A percentile compares a stretch with the other conserved stretches of the same genome.
These are phyloP conservation scores for Atethmia centrago DNA, from an alignment of 2,888 invertebrate genomes.

Conservation along the genomic window DNA sequence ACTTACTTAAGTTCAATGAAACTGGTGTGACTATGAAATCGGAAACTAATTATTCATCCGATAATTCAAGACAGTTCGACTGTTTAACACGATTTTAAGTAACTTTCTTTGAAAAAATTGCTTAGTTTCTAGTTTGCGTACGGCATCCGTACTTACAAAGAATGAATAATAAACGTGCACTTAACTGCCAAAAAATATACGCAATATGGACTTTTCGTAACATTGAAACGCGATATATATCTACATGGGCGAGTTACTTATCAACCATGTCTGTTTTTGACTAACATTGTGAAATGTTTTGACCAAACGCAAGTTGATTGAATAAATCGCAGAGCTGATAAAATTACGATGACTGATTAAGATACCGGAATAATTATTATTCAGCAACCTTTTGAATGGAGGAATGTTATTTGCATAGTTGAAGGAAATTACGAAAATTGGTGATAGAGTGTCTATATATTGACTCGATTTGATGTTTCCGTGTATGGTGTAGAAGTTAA, in stretches of 20 bases:
- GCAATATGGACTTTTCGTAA: conserved; percentile 68
- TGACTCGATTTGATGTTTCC: background rate
- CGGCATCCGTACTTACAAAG: conserved; percentile 20
- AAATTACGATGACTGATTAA: conserved; percentile 55
- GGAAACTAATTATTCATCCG: conserved; percentile 22
- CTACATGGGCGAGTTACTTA: conserved; percentile 60
- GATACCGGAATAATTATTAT: conserved; percentile 52
- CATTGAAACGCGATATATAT: conserved; percentile 66
- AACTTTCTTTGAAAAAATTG: conserved; percentile 3
- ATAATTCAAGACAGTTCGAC: background rate
- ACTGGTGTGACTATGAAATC: conserved; percentile 22
- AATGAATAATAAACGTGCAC: conserved; percentile 41
- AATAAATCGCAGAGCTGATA: conserved; percentile 64
- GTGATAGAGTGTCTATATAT: background rate
- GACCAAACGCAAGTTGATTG: conserved; percentile 70
- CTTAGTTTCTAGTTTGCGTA: background rate
- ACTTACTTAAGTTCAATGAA: background rate
- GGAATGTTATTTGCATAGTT: conserved; percentile 51
- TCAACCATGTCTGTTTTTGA: conserved; percentile 68
- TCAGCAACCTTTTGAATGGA: conserved; percentile 26
- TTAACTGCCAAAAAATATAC: conserved; percentile 49
- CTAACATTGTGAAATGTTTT: conserved; percentile 73
- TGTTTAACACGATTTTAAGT: background rate
- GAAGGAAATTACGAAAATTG: conserved; percentile 51
- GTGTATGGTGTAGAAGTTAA: background rate